These are phyloP conservation scores for Nycticorax nycticorax DNA, from an alignment of 2,113 vertebrate species.

Conservation along the genomic window DNA sequence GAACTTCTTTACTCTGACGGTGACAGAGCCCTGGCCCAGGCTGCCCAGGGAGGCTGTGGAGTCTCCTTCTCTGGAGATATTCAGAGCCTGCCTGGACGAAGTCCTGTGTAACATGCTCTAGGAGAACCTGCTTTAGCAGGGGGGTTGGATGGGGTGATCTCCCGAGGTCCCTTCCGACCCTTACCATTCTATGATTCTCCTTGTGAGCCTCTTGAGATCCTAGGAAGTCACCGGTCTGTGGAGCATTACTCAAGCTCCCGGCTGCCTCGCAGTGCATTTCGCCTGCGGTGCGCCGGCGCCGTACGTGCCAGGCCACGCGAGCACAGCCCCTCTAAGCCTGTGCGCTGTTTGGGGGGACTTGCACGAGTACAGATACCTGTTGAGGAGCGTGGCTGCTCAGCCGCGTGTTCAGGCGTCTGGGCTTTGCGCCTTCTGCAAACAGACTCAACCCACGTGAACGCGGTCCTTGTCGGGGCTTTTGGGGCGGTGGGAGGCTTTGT, in stretches of 20 bases:
- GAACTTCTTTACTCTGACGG: too few relatives aligned
- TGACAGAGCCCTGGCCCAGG: too few relatives aligned
- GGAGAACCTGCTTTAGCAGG: too few relatives aligned
- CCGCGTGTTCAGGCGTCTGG: accelerated
- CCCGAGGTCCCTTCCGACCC: too few relatives aligned
- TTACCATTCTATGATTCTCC: background rate
- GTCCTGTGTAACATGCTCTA: too few relatives aligned
- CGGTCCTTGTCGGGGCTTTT: accelerated
- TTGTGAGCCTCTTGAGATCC: background rate
- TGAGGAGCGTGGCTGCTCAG: background rate
- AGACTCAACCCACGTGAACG: accelerated
- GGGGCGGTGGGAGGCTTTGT: background rate
- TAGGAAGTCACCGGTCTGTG: background rate
- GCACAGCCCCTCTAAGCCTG: background rate
- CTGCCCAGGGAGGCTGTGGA: too few relatives aligned
- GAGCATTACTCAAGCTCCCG: background rate
- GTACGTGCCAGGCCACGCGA: accelerated
- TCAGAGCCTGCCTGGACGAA: too few relatives aligned
- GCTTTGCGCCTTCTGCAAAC: background rate
- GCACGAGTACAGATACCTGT: accelerated
- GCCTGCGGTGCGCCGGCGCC: too few relatives aligned
- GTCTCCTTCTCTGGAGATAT: too few relatives aligned
- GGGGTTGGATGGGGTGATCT: too few relatives aligned
- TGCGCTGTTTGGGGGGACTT: background rate
- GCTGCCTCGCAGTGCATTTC: accelerated